Evolutionary conservation across 2,797 vertebrate species (phyloP).

Genomic region (Thamnophis elegans): DNA sequence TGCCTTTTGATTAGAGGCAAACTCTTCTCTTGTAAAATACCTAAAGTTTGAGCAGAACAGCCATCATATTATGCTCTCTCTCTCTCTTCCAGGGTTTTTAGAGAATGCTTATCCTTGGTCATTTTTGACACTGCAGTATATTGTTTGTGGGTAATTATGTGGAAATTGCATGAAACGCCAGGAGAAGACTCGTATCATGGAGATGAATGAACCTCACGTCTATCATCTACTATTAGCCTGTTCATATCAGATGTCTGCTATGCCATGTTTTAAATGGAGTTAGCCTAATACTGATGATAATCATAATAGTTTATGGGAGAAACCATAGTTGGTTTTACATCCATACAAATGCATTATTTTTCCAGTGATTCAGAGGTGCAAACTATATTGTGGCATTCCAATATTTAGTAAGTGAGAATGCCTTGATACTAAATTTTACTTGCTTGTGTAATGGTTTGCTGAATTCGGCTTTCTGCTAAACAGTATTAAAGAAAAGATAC

Average conservation of each 20-base stretch:
- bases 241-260: not conserved
- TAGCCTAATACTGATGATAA: not conserved
- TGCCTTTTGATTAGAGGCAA: not conserved
- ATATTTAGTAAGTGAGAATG: not conserved
- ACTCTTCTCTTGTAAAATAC: not conserved
- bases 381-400: not conserved
- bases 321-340: not conserved
- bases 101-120: not conserved
- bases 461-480: not conserved
- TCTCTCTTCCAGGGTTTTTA: not conserved
- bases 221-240: not conserved
- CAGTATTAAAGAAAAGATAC: not conserved
- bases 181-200: not conserved
- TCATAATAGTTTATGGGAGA: not conserved
- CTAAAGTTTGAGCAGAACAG: not conserved
- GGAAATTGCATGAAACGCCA: not conserved
- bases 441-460: not conserved
- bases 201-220: not conserved
- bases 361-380: not conserved
- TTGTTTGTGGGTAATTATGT: not conserved
- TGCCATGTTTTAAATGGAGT: not conserved
- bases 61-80: not conserved
- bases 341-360: not conserved
- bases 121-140: not conserved
- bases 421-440: not conserved